Conservation (phyloP, 1,140 invertebrate genomes). For the Anoplolepis gracilipes region DNA sequence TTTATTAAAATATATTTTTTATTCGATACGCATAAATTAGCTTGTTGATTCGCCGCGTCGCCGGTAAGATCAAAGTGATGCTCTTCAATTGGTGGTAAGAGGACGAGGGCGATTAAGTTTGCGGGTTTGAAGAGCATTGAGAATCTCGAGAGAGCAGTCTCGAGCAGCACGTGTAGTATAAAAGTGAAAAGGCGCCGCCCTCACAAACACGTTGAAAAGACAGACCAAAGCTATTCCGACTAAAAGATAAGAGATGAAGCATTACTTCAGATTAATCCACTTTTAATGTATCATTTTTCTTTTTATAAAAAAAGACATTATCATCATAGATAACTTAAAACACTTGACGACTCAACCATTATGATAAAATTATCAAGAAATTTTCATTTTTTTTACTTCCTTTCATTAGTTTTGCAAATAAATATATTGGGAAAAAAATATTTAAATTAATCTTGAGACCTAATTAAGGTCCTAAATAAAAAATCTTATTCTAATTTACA, state of each 20-base stretch:
- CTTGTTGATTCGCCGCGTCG: constrained; percentile 40
- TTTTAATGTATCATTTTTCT: not conserved
- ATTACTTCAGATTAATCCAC: not conserved
- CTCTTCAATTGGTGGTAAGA: constrained; percentile 36
- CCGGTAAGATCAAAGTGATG: constrained; percentile 63
- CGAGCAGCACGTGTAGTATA: not conserved
- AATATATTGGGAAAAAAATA: not conserved
- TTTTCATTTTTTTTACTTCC: not conserved
- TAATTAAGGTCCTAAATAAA: constrained; percentile 9
- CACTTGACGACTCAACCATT: not conserved
- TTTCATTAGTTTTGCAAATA: not conserved
- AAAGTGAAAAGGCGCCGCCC: constrained; percentile 23
- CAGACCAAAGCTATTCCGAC: not conserved
- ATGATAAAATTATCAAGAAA: not conserved
- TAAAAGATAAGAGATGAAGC: constrained; percentile 51
- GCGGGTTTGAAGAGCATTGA: constrained; percentile 44
- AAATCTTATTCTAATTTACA: not conserved
- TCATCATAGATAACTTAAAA: not conserved
- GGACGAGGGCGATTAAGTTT: constrained; percentile 64
- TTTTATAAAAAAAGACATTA: not conserved
- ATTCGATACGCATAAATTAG: not conserved
- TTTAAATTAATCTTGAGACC: not conserved
- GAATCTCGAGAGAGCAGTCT: constrained; percentile 35
- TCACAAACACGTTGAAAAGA: not conserved
- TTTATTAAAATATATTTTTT: not conserved